Conservation (phyloP, 2,113 vertebrate genomes). For the Ellobius talpinus region DNA sequence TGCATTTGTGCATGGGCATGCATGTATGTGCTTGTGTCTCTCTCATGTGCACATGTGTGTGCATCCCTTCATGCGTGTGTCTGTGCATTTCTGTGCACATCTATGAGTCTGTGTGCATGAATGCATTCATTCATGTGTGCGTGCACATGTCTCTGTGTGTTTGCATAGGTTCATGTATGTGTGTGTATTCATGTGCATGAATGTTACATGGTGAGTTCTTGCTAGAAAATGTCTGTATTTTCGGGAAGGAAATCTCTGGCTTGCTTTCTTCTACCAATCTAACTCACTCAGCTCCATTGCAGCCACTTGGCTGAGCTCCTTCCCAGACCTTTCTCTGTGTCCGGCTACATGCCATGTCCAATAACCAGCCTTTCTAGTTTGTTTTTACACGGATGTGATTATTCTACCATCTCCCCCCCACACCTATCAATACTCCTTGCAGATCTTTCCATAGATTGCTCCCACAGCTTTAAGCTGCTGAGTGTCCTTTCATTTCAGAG, state of each 20-base stretch:
- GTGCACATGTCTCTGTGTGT: neutral
- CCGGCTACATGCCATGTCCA: rapidly evolving
- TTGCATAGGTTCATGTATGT: neutral
- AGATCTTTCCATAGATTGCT: neutral
- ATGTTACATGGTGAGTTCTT: neutral
- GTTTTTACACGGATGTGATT: neutral
- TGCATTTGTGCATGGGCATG: neutral
- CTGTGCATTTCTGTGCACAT: neutral
- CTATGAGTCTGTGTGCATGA: neutral
- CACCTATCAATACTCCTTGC: neutral
- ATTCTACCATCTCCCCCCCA: neutral
- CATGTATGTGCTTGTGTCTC: neutral
- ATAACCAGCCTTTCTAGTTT: neutral
- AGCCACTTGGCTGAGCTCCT: rapidly evolving
- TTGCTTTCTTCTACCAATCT: neutral
- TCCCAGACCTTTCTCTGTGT: neutral
- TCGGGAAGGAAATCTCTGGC: rapidly evolving
- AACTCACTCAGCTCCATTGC: rapidly evolving
- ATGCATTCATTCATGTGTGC: neutral
- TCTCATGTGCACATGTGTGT: neutral
- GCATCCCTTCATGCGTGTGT: neutral
- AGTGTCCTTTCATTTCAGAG: neutral
- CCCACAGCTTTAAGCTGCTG: neutral
- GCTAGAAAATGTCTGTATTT: neutral
- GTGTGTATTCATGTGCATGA: rapidly evolving